A percentile compares a stretch with the other conserved stretches of the same genome.
Conservation (phyloP, 2,113 vertebrate genomes). For the Pungitius pungitius region DNA sequence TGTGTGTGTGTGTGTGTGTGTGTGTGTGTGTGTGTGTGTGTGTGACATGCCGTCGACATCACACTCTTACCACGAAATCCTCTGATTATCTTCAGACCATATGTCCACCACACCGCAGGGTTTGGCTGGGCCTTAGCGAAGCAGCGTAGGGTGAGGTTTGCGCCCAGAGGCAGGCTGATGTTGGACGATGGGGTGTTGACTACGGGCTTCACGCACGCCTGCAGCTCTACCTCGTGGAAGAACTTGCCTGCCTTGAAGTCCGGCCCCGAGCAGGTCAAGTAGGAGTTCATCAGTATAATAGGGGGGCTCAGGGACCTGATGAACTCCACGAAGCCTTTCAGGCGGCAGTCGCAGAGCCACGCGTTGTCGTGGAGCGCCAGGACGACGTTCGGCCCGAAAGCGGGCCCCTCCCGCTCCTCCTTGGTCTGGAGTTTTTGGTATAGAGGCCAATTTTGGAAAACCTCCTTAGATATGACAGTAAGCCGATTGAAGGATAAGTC, state of each 20-base stretch:
- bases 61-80: slow-evolving; percentile 89
- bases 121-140: slow-evolving; percentile 84
- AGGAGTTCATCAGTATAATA: slow-evolving; percentile 91
- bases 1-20: slow-evolving; percentile 6
- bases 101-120: slow-evolving; percentile 87
- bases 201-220: slow-evolving; percentile 83
- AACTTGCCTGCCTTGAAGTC: slow-evolving; percentile 84
- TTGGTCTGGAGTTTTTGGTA: slow-evolving; percentile 79
- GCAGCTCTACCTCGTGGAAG: slow-evolving; percentile 88
- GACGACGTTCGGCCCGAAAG: slow-evolving; percentile 74
- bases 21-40: neutral
- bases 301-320: slow-evolving; percentile 82
- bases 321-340: slow-evolving; percentile 89
- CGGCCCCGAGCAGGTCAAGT: slow-evolving; percentile 87
- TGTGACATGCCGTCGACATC: slow-evolving; percentile 18
- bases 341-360: slow-evolving; percentile 91
- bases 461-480: slow-evolving; percentile 88
- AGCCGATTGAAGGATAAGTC: slow-evolving; percentile 94
- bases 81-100: slow-evolving; percentile 87
- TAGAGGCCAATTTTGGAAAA: slow-evolving; percentile 88
- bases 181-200: slow-evolving; percentile 78
- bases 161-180: slow-evolving; percentile 80
- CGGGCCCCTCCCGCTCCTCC: slow-evolving; percentile 48
- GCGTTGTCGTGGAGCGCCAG: slow-evolving; percentile 89
- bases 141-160: slow-evolving; percentile 86